Conservation (phyloP, 1,140 invertebrate species). For the Aphaenogaster ashmeadi region DNA sequence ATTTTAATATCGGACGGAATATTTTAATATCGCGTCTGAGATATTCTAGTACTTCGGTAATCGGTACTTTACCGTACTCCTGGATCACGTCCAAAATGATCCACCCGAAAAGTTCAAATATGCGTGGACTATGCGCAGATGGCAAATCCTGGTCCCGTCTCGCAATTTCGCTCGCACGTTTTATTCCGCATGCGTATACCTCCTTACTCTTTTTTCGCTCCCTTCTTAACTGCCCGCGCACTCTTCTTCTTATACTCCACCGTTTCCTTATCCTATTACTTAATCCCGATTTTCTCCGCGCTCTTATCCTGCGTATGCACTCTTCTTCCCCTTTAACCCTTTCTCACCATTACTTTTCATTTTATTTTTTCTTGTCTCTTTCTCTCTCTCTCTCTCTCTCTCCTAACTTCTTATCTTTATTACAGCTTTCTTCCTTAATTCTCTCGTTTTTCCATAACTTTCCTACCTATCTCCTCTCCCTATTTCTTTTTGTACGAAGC, state of each 20-base stretch:
- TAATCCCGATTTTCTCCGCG: conserved; percentile 37
- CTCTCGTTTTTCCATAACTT: conserved; percentile 46
- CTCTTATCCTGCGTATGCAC: conserved; percentile 35
- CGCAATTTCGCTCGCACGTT: conserved; percentile 28
- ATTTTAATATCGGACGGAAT: not conserved
- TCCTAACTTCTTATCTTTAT: conserved; percentile 48
- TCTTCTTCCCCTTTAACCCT: not conserved
- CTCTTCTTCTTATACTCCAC: conserved; percentile 5
- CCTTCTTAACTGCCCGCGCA: conserved; percentile 15
- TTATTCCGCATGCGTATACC: conserved; percentile 25
- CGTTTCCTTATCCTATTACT: conserved; percentile 48
- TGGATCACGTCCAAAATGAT: not conserved
- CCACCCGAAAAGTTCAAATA: conserved; percentile 25
- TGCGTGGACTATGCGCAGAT: conserved; percentile 18
- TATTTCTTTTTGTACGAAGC: conserved; percentile 23
- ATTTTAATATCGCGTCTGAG: conserved; percentile 19
- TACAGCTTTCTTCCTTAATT: conserved; percentile 34
- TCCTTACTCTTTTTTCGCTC: not conserved
- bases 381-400: conserved; percentile 6
- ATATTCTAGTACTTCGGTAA: conserved; percentile 1
- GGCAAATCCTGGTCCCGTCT: conserved; percentile 28
- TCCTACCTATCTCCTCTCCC: not conserved
- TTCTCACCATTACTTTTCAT: conserved; percentile 35
- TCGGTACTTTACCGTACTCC: not conserved
- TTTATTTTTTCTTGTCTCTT: not conserved